phyloP scores from a whole-genome alignment of 2,888 invertebrate species.

The Nycteola revayana region DNA sequence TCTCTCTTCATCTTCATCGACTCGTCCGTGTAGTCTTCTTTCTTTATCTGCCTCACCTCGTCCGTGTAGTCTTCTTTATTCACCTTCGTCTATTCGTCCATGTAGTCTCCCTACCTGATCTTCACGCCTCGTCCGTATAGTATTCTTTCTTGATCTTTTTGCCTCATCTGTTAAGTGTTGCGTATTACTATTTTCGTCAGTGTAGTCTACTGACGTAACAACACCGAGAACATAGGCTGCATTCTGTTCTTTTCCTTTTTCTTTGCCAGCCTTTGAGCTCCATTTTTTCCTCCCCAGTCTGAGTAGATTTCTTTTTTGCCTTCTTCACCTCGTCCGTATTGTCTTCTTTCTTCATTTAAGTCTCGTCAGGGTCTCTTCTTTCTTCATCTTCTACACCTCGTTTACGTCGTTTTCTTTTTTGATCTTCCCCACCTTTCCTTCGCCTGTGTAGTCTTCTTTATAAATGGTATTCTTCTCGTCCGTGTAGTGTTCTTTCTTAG shows the following conservation, averaged over 20 bases:
- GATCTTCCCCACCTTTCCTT: not conserved
- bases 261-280: no score
- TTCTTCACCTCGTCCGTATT: not conserved
- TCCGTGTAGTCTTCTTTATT: constrained; percentile 6
- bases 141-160: constrained; percentile 13
- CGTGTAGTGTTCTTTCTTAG: not conserved
- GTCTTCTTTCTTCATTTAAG: not conserved
- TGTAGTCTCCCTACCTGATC: constrained; percentile 9
- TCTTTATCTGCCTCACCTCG: constrained; percentile 1
- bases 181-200: constrained; percentile 13
- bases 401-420: not conserved
- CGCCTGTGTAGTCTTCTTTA: not conserved
- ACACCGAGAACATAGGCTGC: no score
- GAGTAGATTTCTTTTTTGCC: constrained; percentile 2
- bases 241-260: no score
- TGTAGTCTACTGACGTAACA: no score
- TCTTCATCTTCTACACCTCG: not conserved
- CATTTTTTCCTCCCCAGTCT: not conserved
- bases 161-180: not conserved
- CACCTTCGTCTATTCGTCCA: constrained; percentile 5
- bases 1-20: not conserved
- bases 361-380: constrained; percentile 1
- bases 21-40: constrained; percentile 1
- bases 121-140: constrained; percentile 1
- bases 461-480: not conserved